Base-by-base conservation (phyloP, 2,113 vertebrate genomes). In the Trogon melanurus region DNA sequence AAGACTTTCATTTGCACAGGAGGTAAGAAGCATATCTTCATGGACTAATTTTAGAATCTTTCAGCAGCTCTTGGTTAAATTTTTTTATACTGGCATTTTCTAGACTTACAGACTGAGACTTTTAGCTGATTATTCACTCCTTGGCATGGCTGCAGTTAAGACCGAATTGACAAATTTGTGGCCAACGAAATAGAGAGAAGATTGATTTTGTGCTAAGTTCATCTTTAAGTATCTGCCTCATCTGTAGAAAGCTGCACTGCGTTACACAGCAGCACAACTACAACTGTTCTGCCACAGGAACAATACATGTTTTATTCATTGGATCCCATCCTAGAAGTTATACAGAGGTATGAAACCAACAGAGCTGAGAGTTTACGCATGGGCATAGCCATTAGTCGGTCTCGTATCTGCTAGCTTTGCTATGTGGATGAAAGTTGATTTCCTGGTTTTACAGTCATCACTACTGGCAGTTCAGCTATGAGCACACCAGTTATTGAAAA, bases 241-340 rank as follows among this genome's bases (percentile, higher is more conserved):
- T 41, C 44, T 48, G 61, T 21, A 82, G 69, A 70, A 67, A 89
- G 34, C 57, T 94, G 65, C 2, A 6, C 57, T 53, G 64, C 11
- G 2, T 84, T 82, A 87, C 88, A 80, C 45, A 79, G 86, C 27
- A 87, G 64, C 88, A 78, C 70, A 89, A 47, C 48, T 22, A 81
- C 66, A 57, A 14, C 71, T 58, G 56, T 1, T 87, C 78, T n/a
- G 51, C 60, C 69, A 70, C 80, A 91, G n/a, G 3, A 50, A 11
- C 22, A 62, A 79, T 9, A 70, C 44, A 81, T 64, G 79, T 91
- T 97, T 95, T 89, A 96, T 96, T 97, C 88, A 88, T 84, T 80
- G 65, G 57, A n/a, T 70, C 26, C 23, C 22, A 78, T 69, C 91
- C 79, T 65, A 72, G n/a, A 93, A 95, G 67, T 85, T 81, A 61